Evolutionary conservation across 2,888 invertebrate genomes (phyloP).

Genomic region (Seira ritae): DNA sequence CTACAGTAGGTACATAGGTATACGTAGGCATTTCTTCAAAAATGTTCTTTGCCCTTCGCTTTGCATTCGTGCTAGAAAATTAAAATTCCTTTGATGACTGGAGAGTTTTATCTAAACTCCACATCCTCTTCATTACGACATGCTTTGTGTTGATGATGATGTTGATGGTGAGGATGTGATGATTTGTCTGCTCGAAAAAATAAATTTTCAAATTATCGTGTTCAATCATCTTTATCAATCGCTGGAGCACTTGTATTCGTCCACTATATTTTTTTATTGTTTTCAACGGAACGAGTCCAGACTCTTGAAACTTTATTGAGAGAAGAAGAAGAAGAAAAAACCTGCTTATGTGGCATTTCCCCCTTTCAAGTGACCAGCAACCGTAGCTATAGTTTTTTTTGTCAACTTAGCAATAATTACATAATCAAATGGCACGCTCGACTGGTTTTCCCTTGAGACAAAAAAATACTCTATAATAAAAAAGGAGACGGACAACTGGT

Average conservation of each 20-base stretch:
- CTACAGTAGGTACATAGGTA: too few relatives aligned
- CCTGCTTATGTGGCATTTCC: slow-evolving; percentile 5
- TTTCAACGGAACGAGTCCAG: not conserved
- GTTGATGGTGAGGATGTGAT: too few relatives aligned
- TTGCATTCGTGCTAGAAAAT: too few relatives aligned
- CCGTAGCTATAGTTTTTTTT: not conserved
- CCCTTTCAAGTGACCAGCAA: not conserved
- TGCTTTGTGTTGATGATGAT: too few relatives aligned
- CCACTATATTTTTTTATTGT: not conserved
- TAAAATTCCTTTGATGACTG: too few relatives aligned
- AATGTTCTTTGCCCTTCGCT: too few relatives aligned
- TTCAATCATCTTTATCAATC: slow-evolving; percentile 41
- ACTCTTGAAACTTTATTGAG: not conserved
- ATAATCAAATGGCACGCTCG: slow-evolving; percentile 51
- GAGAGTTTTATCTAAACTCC: too few relatives aligned
- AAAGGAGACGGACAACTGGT: not conserved
- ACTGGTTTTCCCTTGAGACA: slow-evolving; percentile 11
- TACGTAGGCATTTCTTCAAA: too few relatives aligned
- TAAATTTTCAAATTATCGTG: slow-evolving; percentile 25
- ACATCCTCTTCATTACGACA: too few relatives aligned
- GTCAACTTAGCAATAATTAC: slow-evolving; percentile 19
- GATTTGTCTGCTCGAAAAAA: too few relatives aligned
- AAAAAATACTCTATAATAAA: not conserved
- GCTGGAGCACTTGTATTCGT: not conserved
- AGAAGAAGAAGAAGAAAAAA: not conserved